phyloP scores from a whole-genome alignment of 2,113 vertebrate species.

The Chitala chitala region DNA sequence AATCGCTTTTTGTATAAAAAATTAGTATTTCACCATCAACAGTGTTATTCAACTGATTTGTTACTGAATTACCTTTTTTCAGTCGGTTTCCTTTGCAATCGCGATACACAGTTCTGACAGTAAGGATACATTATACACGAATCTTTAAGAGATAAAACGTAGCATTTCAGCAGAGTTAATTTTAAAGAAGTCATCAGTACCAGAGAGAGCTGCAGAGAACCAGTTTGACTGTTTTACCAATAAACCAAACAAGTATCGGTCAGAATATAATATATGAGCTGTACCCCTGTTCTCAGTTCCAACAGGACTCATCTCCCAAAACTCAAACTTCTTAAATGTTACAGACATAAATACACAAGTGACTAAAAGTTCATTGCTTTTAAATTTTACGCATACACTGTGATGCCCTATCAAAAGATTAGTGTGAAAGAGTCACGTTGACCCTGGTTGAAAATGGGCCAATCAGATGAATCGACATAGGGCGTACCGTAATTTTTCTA shows the following conservation, averaged over 20 bases:
- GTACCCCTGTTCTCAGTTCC: too few relatives aligned
- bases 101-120: constrained; percentile 65
- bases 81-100: constrained; percentile 46
- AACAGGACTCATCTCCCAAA: too few relatives aligned
- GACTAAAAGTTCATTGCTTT: too few relatives aligned
- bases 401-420: not conserved
- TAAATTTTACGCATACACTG: not conserved
- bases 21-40: too few relatives aligned
- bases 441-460: constrained; percentile 2
- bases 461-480: not conserved
- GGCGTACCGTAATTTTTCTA: too few relatives aligned
- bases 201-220: not conserved
- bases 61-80: constrained; percentile 48
- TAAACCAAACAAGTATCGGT: too few relatives aligned
- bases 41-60: not conserved
- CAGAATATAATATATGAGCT: too few relatives aligned
- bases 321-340: too few relatives aligned
- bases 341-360: too few relatives aligned
- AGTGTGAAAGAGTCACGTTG: too few relatives aligned
- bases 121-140: constrained; percentile 65
- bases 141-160: constrained; percentile 67
- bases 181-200: constrained; percentile 1
- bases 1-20: too few relatives aligned
- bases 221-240: too few relatives aligned
- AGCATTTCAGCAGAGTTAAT: constrained; percentile 59